phyloP scores from a whole-genome alignment of 2,113 vertebrate genomes.

The Chloebia gouldiae region DNA sequence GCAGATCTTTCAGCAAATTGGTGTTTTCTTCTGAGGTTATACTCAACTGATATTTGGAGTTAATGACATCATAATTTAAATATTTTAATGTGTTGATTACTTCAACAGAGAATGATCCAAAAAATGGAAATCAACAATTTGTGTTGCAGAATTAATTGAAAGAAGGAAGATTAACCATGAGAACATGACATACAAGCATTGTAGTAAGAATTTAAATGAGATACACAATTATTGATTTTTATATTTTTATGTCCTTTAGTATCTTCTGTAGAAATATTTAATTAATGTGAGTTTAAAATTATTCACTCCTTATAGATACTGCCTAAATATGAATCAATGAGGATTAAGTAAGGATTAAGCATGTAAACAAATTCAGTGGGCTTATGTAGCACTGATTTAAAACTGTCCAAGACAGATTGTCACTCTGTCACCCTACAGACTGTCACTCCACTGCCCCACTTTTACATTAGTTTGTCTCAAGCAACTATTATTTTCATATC shows the following conservation, averaged over 20 bases:
- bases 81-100: background rate
- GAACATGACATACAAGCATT: background rate
- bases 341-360: background rate
- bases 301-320: background rate
- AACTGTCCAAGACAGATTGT: background rate
- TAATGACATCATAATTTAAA: constrained; percentile 1
- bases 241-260: background rate
- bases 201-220: constrained; percentile 9
- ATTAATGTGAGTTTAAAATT: background rate
- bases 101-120: background rate
- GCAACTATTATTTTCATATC: background rate
- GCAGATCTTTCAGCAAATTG: background rate
- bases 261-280: background rate
- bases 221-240: background rate
- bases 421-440: background rate
- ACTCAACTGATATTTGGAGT: background rate
- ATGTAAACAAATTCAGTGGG: background rate
- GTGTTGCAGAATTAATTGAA: constrained; percentile 5
- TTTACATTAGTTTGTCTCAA: background rate
- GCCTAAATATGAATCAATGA: background rate
- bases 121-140: background rate
- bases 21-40: background rate
- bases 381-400: background rate
- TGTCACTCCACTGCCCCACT: background rate
- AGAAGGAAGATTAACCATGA: background rate